Base-by-base conservation (phyloP, 37 sponge, comb jelly and placozoan genomes). In the Halichondria panicea region DNA sequence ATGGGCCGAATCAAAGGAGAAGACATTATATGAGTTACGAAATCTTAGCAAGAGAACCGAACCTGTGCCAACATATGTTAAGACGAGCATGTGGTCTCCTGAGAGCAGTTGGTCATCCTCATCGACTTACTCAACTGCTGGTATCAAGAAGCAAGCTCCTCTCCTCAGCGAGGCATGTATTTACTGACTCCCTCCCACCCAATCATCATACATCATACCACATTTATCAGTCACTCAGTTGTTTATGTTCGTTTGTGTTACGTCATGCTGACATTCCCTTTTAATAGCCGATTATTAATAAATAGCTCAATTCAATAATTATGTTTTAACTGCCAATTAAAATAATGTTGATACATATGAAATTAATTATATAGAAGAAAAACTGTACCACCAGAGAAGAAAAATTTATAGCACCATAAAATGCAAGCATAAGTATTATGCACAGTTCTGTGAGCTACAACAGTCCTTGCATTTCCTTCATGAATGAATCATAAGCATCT, bases 381-480 rank as follows among this genome's bases (percentile, higher is more conserved):
- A n/a, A n/a, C n/a, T n/a, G n/a, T n/a, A n/a, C n/a, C n/a, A n/a
- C n/a, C n/a, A n/a, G n/a, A n/a, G n/a, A n/a, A n/a, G n/a, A n/a
- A n/a, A n/a, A n/a, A n/a, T n/a, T n/a, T n/a, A n/a, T n/a, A n/a
- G n/a, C n/a, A n/a, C n/a, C n/a, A n/a, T n/a, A n/a, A n/a, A n/a
- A n/a, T n/a, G n/a, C n/a, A 48, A 18, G 52, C 15, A 48, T 48
- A 48, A 15, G 11, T 18, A 11, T 18, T 11, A 30, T 58, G 21
- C n/a, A 28, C 24, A n/a, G n/a, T n/a, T n/a, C 32, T 7, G 6
- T 25, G 3, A 55, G 22, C 40, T 81, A 98, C 74, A 98, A 69
- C 28, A 98, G 79, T 58, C 87, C 91, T 66, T 92, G 76, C 95
- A 98, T 98, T 64, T 98, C 96, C 5, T 89, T 86, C 99, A 98